Conservation (phyloP, 2,113 vertebrate genomes). For the Atractosteus spatula region DNA sequence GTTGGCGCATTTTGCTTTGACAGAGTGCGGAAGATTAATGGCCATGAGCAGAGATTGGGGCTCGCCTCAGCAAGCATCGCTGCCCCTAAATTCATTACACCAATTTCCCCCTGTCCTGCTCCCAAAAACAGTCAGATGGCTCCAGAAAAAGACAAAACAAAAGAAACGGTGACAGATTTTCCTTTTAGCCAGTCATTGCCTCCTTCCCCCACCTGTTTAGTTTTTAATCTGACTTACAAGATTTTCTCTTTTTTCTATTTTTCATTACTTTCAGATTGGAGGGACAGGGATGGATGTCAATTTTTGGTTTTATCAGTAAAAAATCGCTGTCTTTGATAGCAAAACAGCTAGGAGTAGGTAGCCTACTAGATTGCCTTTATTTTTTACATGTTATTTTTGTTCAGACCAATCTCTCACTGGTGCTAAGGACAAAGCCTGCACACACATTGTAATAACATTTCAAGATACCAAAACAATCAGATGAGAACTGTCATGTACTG, state of each 20-base stretch:
- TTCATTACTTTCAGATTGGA: background rate
- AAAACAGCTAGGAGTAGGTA: too few species aligned
- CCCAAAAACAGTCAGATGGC: constrained; percentile 63
- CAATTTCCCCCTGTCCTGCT: constrained; percentile 73
- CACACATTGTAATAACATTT: too few species aligned
- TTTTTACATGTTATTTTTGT: too few species aligned
- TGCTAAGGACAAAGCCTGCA: too few species aligned
- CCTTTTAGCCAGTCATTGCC: constrained; percentile 1
- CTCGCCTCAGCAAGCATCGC: constrained; percentile 71
- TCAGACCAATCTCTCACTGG: too few species aligned
- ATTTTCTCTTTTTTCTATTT: constrained; percentile 6
- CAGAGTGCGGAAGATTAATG: constrained; percentile 84
- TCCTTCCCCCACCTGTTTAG: background rate
- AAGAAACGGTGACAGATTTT: constrained; percentile 22
- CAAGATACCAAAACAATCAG: too few species aligned
- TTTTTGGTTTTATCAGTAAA: too few species aligned
- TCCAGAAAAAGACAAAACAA: constrained; percentile 37
- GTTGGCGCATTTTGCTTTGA: constrained; percentile 76
- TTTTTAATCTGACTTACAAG: background rate
- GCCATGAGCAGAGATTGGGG: constrained; percentile 68
- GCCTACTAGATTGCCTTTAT: too few species aligned
- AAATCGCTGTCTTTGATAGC: too few species aligned
- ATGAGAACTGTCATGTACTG: too few species aligned
- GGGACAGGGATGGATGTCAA: too few species aligned
- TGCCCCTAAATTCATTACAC: constrained; percentile 80